Base-by-base conservation (phyloP, 2,797 vertebrate genomes). In the Poecilia gillii region DNA sequence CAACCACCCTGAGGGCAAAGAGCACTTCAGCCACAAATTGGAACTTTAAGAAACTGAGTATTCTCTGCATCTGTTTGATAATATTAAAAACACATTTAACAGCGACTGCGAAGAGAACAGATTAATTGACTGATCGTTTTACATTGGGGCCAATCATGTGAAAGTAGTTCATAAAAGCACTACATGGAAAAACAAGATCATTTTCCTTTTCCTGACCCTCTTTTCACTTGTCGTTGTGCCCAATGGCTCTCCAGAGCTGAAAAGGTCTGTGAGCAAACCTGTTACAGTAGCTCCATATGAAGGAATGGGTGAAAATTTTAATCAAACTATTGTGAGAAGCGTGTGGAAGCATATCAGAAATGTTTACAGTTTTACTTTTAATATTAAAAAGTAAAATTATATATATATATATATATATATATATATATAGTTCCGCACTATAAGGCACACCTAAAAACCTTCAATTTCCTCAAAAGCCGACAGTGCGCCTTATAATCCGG, bases 1-100 rank as follows among this genome's bases (percentile, higher is more conserved):
- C 72, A 87, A 83, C 59, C 64, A 13, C 49, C 83, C 80, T 25
- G 11, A 66, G 62, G 79, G 57, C 25, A 74, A 76, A 80, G 47
- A 80, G 68, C 51, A 75, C 2, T 74, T 73, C 18, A 59, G 49
- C 72, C 47, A n/a, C 43, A 77, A 81, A 55, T 77, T 76, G 28
- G 51, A 33, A 57, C 72, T 84, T 83, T 49, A 80, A 82, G 39
- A 81, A 57, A 84, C 23, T 41, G n/a, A 11, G 2, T 74, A 7
- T 71, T 73, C 51, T 71, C 6, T 70, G 78, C 88, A n/a, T n/a
- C 46, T 73, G 33, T 6, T 59, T 39, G 59, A 18, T 77, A 75
- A 25, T 1, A 4, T 70, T 62, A 51, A 75, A 66, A 79, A 45
- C 45, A 2, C 36, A 57, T 43, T 70, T 28, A 75, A 66, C 1